Percentiles rank a stretch among this genome's conserved stretches.
Conservation (phyloP, 2,888 invertebrate species). For the Protodeltote pygarga region DNA sequence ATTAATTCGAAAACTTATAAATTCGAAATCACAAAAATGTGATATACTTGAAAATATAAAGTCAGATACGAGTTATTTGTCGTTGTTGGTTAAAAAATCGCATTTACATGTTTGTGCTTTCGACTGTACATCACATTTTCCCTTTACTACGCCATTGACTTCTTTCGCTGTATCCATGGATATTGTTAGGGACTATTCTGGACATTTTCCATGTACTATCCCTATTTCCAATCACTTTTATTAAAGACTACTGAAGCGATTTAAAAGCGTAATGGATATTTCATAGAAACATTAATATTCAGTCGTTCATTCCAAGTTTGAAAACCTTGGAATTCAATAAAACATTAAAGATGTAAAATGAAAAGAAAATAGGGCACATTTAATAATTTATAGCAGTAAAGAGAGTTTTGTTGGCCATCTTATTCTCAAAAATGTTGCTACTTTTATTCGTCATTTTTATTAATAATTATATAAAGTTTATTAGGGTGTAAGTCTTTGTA, state of each 20-base stretch:
- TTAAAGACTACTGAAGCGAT: neutral
- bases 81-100: too few species aligned
- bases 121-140: too few species aligned
- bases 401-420: slow-evolving; percentile 8
- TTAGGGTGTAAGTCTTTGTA: slow-evolving; percentile 15
- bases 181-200: too few species aligned
- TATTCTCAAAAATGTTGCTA: slow-evolving; percentile 10
- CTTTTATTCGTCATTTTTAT: slow-evolving; percentile 5
- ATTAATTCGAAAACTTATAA: too few species aligned
- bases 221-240: neutral
- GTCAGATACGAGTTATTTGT: too few species aligned
- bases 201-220: neutral
- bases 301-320: slow-evolving; percentile 14
- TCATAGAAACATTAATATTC: slow-evolving; percentile 30
- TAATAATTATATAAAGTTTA: slow-evolving; percentile 20
- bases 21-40: too few species aligned
- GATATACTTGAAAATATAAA: too few species aligned
- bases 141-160: too few species aligned
- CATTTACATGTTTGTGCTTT: too few species aligned
- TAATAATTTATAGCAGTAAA: slow-evolving; percentile 28
- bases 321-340: slow-evolving; percentile 31
- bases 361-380: slow-evolving; percentile 20
- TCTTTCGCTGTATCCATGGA: too few species aligned
- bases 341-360: slow-evolving; percentile 29
- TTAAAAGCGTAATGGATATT: slow-evolving; percentile 11